Evolutionary conservation across 2,113 vertebrate species (phyloP).

Genomic region (Quiscalus mexicanus): DNA sequence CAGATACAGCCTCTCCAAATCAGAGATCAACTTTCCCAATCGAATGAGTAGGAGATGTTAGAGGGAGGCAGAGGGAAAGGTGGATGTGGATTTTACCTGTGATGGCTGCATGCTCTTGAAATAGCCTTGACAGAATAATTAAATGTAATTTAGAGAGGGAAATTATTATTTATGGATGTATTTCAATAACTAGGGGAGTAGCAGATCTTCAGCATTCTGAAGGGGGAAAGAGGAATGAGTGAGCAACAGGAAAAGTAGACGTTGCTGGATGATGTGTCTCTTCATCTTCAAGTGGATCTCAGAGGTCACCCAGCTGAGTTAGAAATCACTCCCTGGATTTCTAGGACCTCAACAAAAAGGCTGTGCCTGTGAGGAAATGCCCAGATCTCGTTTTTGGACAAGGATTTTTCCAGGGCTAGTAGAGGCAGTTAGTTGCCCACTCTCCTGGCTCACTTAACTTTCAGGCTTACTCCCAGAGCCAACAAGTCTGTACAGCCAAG

Average conservation of each 20-base stretch:
- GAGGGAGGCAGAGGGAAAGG: neutral
- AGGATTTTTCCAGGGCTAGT: neutral
- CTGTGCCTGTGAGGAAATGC: neutral
- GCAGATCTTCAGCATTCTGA: neutral
- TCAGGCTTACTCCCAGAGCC: neutral
- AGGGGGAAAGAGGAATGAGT: neutral
- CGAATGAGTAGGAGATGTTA: neutral
- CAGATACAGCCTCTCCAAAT: neutral
- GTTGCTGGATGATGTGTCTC: neutral
- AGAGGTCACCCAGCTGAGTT: neutral
- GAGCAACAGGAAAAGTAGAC: neutral
- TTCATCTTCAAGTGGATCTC: neutral
- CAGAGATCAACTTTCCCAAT: neutral
- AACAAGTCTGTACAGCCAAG: neutral
- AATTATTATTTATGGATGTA: neutral
- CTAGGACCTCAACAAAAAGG: neutral
- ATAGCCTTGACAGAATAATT: neutral
- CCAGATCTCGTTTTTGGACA: neutral
- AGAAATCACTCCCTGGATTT: neutral
- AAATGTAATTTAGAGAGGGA: neutral
- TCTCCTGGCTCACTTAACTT: neutral
- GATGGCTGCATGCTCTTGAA: neutral
- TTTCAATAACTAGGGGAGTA: neutral
- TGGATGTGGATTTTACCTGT: neutral
- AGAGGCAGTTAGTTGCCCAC: neutral